Evolutionary conservation across 92 coral and sea anemone genomes (phyloP), one percentile per base, ranked within the genome.

Genomic region (Palythoa grandis): DNA sequence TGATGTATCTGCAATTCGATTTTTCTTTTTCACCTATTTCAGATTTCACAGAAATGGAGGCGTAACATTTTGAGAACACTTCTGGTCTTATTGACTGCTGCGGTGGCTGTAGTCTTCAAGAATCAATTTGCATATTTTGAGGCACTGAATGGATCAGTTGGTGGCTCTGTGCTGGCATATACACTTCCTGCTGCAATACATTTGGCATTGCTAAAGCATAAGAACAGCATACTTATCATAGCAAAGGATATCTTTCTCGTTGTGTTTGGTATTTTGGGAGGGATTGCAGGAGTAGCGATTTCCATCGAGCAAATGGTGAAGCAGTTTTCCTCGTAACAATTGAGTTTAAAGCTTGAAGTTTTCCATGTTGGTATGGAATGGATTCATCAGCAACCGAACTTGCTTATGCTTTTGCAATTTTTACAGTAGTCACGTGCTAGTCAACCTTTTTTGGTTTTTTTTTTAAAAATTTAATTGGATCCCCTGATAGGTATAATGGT

Each of bases 181-280:
- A 91, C 95, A 20, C 91, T 97, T 24, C 99, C 99, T 0, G 95
- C 98, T 23, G 43, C 88, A 52, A 93, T 97, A 61, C 99, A 97
- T 57, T 50, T 93, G 74, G 86, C 88, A 37, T 89, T 97, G 17
- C 73, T 88, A 40, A 92, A 88, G 57, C 91, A 84, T 53, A 67
- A 77, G 2, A 89, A 71, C 66, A 78, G 92, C n/a, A 80, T 69
- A 60, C 70, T 82, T 66, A 87, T 80, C 43, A 76, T 83, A 22
- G 94, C 83, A 19, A 97, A 97, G 92, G 96, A 97, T 84, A 90
- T 90, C 20, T 86, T 91, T 12, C 84, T 95, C 17, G 80, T 93
- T 4, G 23, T 92, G 35, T 95, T 97, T 89, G 99, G 99, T 0
- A 65, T 90, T 53, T 76, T 97, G 0, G 98, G 97, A 11, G 98